Conservation (phyloP, 2,888 invertebrate species). For the Dicranocentrus wangi region DNA sequence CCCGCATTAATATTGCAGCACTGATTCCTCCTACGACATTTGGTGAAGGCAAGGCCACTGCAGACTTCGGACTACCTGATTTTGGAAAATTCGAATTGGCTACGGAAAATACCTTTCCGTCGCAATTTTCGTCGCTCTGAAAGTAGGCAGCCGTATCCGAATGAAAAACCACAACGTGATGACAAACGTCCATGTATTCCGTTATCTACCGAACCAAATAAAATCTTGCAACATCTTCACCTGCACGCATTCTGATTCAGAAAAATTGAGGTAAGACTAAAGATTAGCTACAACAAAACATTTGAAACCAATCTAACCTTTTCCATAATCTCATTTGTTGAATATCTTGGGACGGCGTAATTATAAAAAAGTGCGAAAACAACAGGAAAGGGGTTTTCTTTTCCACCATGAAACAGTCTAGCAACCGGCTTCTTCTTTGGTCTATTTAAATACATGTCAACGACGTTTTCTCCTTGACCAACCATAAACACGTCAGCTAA, state of each 20-base stretch:
- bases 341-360: conserved; percentile 63
- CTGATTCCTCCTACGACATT: conserved; percentile 67
- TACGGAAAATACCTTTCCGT: conserved; percentile 61
- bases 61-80: conserved; percentile 24
- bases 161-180: conserved; percentile 64
- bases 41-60: conserved; percentile 51
- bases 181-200: conserved; percentile 42
- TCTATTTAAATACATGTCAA: conserved; percentile 60
- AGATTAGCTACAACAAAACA: not conserved
- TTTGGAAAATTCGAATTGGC: conserved; percentile 47
- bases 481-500: conserved; percentile 60
- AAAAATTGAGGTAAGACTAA: not conserved
- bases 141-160: conserved; percentile 61
- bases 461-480: conserved; percentile 67
- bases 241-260: not conserved
- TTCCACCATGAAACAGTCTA: conserved; percentile 42
- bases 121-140: conserved; percentile 55
- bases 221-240: not conserved
- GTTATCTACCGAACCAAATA: conserved; percentile 38
- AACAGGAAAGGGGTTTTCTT: conserved; percentile 27
- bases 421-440: conserved; percentile 59
- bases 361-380: conserved; percentile 66
- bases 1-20: conserved; percentile 66
- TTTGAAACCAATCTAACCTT: conserved; percentile 36
- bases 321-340: conserved; percentile 61